These are phyloP conservation scores for Branchellion lobata DNA, from an alignment of 2,888 invertebrate species.

Conservation along the genomic window DNA sequence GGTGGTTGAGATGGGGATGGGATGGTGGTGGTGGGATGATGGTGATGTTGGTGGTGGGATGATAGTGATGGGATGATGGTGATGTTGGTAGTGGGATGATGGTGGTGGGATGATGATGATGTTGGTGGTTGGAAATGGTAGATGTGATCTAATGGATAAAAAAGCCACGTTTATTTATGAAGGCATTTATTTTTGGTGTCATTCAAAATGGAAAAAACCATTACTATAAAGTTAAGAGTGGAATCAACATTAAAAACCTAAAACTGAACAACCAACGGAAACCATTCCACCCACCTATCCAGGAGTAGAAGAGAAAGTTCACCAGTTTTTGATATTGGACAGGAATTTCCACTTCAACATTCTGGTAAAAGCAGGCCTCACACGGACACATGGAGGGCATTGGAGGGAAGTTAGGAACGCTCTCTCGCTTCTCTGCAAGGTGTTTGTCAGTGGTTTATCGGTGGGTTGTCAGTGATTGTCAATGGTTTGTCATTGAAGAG, in stretches of 20 bases:
- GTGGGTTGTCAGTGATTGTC: too few relatives aligned
- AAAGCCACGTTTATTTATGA: neutral
- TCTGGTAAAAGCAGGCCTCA: constrained; percentile 32
- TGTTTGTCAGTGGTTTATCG: neutral
- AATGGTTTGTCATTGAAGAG: too few relatives aligned
- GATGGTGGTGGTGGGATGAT: neutral
- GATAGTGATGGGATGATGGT: neutral
- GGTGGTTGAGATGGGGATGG: too few relatives aligned
- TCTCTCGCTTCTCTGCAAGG: constrained; percentile 2
- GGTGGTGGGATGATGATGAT: neutral
- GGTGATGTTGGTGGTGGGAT: too few relatives aligned
- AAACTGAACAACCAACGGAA: too few relatives aligned
- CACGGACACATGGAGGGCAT: constrained; percentile 31
- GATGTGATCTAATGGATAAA: neutral
- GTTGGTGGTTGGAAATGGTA: too few relatives aligned
- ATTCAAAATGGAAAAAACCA: neutral
- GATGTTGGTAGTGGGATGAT: too few relatives aligned
- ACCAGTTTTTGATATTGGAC: constrained; percentile 36
- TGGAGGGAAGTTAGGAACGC: constrained; percentile 25
- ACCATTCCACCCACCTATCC: constrained; percentile 3
- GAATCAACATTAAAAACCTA: too few relatives aligned
- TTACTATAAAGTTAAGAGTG: too few relatives aligned
- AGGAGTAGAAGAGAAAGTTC: constrained; percentile 29
- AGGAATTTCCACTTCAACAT: constrained; percentile 34
- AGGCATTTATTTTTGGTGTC: neutral